Evolutionary conservation across 2,888 invertebrate species (phyloP), one percentile per base, ranked within the genome.

Genomic region (Parthenolecanium corni): DNA sequence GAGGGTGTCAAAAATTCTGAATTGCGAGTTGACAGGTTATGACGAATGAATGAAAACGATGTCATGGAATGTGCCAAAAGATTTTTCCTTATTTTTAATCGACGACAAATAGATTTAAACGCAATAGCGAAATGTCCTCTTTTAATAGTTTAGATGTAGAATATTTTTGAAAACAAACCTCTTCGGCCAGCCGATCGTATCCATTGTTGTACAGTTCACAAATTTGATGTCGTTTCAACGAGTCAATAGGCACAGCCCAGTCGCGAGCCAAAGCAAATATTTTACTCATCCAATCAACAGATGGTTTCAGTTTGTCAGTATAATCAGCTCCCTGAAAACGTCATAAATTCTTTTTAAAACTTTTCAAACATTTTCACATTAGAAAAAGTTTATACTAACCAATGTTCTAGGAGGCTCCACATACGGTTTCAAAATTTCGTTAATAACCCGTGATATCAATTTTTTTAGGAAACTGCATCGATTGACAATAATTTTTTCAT

Each of bases 141-240:
- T n/a, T n/a, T n/a, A n/a, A n/a, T n/a, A n/a, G n/a, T n/a, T n/a
- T n/a, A n/a, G n/a, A n/a, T n/a, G n/a, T n/a, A n/a, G n/a, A n/a
- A n/a, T n/a, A n/a, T n/a, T n/a, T n/a, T n/a, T 9, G 2, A 6
- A 40, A 52, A 64, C 69, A 69, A 68, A 82, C 82, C 75, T 82
- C 82, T 71, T 80, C 78, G 42, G 81, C 83, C 31, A 80, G 69
- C 66, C 75, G 75, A 72, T 82, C 82, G 67, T 78, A 77, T 40
- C 81, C 81, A 66, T 76, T 75, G 6, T 77, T 74, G 69, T 82
- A 82, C 49, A 82, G 76, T 70, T 79, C 79, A 70, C 77, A 78
- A 65, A 87, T 85, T 78, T 92, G 87, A 73, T 86, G 86, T 58
- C 87, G 80, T 67, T 83, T 80, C 46, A 94, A 75, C 52, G 80